Base-by-base conservation (phyloP, 2,888 invertebrate genomes). In the Pardosa pseudoannulata region DNA sequence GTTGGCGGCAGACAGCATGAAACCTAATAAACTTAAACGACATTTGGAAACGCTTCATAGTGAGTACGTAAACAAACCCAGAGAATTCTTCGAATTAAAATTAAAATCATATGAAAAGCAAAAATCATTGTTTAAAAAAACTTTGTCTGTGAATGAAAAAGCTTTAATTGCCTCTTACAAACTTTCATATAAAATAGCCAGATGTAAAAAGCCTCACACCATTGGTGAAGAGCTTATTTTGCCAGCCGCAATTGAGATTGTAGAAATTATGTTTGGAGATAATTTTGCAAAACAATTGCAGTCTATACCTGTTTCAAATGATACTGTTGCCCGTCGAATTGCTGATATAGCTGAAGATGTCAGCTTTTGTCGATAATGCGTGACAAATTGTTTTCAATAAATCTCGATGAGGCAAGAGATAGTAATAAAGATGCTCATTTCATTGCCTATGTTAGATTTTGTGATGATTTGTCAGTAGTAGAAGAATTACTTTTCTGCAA, bases 191-290 rank as follows among this genome's bases (percentile, higher is more conserved):
- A 79, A 79, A 79, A 71, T 79, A 79, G 70, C 71, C 70, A 79
- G 79, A 70, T 79, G 79, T 79, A 79, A 79, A 79, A 79, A 79
- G 23, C 79, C 62, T 79, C 79, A 79, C 62, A 70, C 62, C 70
- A 70, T 71, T 79, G 41, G 71, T 62, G 70, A 79, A 71, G 79
- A 71, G 79, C 70, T 79, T 79, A 71, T 62, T 62, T 62, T 62
- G 62, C 62, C 62, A 62, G 62, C 23, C 2, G 62, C 62, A 62
- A 62, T 27, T 62, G 62, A 62, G 62, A 71, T 46, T 71, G 71
- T 71, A 71, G 71, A 71, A 71, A 71, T 27, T 68, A 68, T 39
- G 68, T 36, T 68, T 68, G 68, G 68, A 39, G 29, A 65, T 31
- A 65, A 65, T 65, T 65, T 65, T 65, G 0, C 31, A 65, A 65